phyloP scores from a whole-genome alignment of 2,888 invertebrate genomes.

The Tenodera sinensis region DNA sequence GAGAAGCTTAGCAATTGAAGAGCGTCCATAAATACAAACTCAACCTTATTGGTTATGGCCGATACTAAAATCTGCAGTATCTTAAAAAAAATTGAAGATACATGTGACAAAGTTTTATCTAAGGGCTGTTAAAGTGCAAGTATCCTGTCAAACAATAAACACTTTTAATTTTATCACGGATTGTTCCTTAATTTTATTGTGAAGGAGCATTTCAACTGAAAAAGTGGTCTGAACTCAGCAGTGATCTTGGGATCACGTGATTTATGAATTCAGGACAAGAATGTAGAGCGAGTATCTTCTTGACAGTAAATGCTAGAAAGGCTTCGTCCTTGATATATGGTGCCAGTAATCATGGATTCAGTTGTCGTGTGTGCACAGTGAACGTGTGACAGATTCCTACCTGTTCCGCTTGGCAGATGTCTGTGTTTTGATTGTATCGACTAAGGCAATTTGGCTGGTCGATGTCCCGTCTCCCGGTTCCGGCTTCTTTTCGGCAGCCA shows the following conservation, averaged over 20 bases:
- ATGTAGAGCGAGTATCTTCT: not conserved
- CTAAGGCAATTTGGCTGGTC: not conserved
- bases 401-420: not conserved
- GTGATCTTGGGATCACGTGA: not conserved
- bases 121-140: too few relatives aligned
- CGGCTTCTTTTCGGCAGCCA: not conserved
- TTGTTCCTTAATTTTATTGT: too few relatives aligned
- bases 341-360: not conserved
- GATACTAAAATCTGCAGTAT: too few relatives aligned
- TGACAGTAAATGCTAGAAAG: not conserved
- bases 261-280: not conserved
- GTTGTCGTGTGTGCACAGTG: not conserved
- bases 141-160: too few relatives aligned
- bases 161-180: too few relatives aligned
- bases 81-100: too few relatives aligned
- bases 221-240: not conserved
- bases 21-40: too few relatives aligned
- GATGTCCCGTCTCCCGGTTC: not conserved
- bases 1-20: too few relatives aligned
- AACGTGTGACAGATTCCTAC: not conserved
- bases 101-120: too few relatives aligned
- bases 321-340: not conserved
- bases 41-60: too few relatives aligned
- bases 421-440: not conserved
- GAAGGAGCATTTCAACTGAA: not conserved